Conservation (phyloP, 2,797 vertebrate genomes). For the Dermochelys coriacea region DNA sequence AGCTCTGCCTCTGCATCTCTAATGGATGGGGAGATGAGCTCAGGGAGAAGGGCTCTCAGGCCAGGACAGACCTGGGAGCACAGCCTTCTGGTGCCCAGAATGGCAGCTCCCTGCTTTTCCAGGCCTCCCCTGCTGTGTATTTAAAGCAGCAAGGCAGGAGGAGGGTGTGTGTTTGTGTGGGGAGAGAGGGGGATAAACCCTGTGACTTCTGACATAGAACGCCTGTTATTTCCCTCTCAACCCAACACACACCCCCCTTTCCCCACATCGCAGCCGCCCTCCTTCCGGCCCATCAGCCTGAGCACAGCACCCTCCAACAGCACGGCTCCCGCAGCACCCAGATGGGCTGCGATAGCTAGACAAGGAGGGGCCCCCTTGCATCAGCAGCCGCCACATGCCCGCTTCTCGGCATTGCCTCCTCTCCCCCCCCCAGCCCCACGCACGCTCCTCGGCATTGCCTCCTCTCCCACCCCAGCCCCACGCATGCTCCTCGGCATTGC, state of each 20-base stretch:
- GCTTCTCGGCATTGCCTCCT: too few species aligned
- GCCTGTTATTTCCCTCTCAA: not conserved
- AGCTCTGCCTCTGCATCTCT: not conserved
- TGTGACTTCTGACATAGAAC: not conserved
- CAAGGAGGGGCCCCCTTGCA: too few species aligned
- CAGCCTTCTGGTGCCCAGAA: too few species aligned
- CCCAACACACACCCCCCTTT: not conserved
- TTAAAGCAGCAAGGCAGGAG: not conserved
- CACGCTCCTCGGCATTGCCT: too few species aligned
- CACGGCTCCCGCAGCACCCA: not conserved
- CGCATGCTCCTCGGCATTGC: too few species aligned
- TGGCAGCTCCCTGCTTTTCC: not conserved
- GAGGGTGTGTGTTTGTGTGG: too few species aligned
- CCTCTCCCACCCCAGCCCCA: too few species aligned
- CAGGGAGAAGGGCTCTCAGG: too few species aligned
- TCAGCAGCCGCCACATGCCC: too few species aligned
- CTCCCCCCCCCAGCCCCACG: too few species aligned
- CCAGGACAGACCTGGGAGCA: not conserved
- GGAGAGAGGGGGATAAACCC: not conserved
- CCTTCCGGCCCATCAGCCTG: not conserved
- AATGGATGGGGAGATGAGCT: not conserved
- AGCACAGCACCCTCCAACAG: not conserved
- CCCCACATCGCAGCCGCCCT: not conserved
- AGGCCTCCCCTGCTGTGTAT: not conserved
- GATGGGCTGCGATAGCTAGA: not conserved